A percentile compares a stretch with the other conserved stretches of the same genome.
These are phyloP conservation scores for Nomada goodeniana DNA, from an alignment of 2,888 invertebrate species.

Conservation along the genomic window DNA sequence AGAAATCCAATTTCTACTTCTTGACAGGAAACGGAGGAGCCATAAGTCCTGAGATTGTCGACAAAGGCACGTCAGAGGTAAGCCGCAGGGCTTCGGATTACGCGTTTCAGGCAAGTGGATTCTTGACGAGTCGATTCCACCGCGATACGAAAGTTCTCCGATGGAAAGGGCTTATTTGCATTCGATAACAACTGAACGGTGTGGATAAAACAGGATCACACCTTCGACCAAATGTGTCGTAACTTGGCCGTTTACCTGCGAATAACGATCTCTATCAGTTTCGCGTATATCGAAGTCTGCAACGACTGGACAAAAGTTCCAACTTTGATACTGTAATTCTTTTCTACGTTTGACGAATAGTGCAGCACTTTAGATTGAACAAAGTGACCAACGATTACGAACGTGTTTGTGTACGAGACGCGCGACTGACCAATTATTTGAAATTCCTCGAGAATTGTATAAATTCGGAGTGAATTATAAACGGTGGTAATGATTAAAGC, in stretches of 20 bases:
- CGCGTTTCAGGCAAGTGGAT: slow-evolving; percentile 58
- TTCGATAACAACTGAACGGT: slow-evolving; percentile 57
- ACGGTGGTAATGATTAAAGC: background rate
- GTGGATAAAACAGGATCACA: slow-evolving; percentile 35
- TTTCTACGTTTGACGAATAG: no score
- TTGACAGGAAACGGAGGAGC: slow-evolving; percentile 17
- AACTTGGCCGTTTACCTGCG: background rate
- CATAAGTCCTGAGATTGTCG: slow-evolving; percentile 48
- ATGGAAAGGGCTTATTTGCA: slow-evolving; percentile 62
- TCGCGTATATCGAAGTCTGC: background rate
- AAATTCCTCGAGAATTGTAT: no score
- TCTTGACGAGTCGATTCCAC: slow-evolving; percentile 45
- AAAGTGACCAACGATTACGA: no score
- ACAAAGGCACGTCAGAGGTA: slow-evolving; percentile 54
- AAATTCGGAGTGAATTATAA: background rate
- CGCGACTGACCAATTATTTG: no score
- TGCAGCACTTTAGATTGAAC: no score
- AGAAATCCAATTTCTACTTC: slow-evolving; percentile 19
- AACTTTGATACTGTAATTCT: background rate
- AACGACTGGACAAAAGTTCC: background rate
- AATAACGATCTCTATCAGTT: slow-evolving; percentile 1
- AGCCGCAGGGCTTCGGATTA: slow-evolving; percentile 43
- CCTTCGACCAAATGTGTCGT: slow-evolving; percentile 11
- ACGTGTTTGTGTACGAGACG: no score
- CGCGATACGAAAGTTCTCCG: slow-evolving; percentile 52